Base-by-base conservation (phyloP, 2,113 vertebrate genomes). In the Callospermophilus lateralis region DNA sequence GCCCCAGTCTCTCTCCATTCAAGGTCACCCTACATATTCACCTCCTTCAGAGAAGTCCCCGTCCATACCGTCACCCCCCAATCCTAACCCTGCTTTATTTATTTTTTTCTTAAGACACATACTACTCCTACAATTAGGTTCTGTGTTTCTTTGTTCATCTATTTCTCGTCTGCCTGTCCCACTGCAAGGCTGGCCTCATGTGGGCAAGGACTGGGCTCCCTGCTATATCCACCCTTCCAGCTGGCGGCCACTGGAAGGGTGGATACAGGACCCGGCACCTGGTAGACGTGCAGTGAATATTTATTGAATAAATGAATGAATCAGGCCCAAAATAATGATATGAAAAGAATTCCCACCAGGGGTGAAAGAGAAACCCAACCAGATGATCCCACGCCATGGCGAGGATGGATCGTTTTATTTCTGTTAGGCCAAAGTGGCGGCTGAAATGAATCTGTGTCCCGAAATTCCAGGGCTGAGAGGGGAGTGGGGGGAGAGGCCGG, bases 231-330 rank as follows among this genome's bases (percentile, higher is more conserved):
- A 28, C 65, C 55, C 80, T 48, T 34, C 17, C 26, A 13, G 12
- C 51, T 32, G 13, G 63, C 55, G 32, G 65, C 42, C 34, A 0
- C 55, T 42, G 15, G n/a, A n/a, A n/a, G n/a, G n/a, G n/a, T n/a
- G n/a, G n/a, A n/a, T n/a, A n/a, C 5, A 45, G 17, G 22, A 39
- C 55, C 72, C 65, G 70, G 65, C 6, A 6, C 30, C 61, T 16
- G 48, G 81, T 30, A 67, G 73, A 26, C 39, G 51, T 8, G 3
- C 73, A 78, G 32, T 11, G 78, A 65, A 34, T 72, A 74, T 80
- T 88, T 79, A 79, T 65, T 90, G 85, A 79, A 84, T 88, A 72
- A 65, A 93, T 51, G 48, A 79, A 96, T 45, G 48, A 80, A 72
- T 32, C 90, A 68, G 32, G 65, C 51, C 45, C n/a, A 88, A 85